Evolutionary conservation across 37 sponge, comb jelly and placozoan genomes (phyloP).

Genomic region (Spongia lamella): DNA sequence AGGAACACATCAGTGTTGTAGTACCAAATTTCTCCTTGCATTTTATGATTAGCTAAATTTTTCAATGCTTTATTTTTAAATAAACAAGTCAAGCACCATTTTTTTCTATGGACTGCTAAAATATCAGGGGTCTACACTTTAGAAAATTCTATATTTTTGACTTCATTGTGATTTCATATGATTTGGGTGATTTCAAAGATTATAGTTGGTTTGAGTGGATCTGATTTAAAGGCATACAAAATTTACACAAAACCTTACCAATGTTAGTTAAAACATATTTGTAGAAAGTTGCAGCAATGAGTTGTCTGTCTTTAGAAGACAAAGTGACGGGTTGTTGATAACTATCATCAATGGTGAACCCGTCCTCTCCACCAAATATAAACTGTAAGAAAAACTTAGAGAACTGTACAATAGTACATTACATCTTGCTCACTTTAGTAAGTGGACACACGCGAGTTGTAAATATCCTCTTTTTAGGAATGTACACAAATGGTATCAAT

Average conservation of each 20-base stretch:
- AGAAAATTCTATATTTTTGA: too few species aligned
- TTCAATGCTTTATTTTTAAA: too few species aligned
- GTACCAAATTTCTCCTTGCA: too few species aligned
- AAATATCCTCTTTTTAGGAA: conserved; percentile 38
- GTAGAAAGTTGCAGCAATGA: conserved; percentile 67
- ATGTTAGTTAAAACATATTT: conserved; percentile 74
- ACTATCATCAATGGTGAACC: conserved; percentile 61
- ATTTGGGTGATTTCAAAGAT: too few species aligned
- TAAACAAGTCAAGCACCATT: too few species aligned
- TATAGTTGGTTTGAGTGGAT: too few species aligned
- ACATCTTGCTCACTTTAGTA: conserved; percentile 49
- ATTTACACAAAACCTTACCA: conserved; percentile 37
- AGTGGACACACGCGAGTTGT: conserved; percentile 73
- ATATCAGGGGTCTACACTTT: too few species aligned
- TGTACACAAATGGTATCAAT: conserved; percentile 42
- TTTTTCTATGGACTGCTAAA: too few species aligned
- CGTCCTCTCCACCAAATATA: not conserved
- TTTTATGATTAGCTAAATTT: too few species aligned
- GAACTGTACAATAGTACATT: not conserved
- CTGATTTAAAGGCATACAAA: too few species aligned
- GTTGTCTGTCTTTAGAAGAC: conserved; percentile 25
- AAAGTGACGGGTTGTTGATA: conserved; percentile 47
- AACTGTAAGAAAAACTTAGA: not conserved
- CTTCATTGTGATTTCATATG: too few species aligned
- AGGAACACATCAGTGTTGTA: too few species aligned